A percentile compares a stretch with the other conserved stretches of the same genome.
These are phyloP conservation scores for Masticophis lateralis DNA, from an alignment of 2,797 vertebrate species.

Conservation along the genomic window DNA sequence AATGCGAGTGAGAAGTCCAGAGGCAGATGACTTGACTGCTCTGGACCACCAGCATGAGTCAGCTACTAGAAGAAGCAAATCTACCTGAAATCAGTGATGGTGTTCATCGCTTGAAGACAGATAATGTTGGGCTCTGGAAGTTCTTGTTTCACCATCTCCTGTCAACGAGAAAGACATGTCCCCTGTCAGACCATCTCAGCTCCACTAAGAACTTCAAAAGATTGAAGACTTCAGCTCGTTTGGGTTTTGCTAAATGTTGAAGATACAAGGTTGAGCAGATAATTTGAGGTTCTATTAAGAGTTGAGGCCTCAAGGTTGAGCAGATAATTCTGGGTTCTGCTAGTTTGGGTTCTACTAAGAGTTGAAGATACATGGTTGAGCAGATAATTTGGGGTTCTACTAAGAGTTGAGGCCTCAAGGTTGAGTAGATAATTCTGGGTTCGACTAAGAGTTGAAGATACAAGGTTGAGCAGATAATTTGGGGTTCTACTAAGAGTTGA, in stretches of 20 bases:
- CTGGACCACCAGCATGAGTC: not conserved
- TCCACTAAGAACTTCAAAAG: too few relatives aligned
- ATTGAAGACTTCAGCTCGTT: not conserved
- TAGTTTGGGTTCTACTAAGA: too few relatives aligned
- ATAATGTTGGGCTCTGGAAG: not conserved
- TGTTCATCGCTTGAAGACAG: conserved; percentile 13
- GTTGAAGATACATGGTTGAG: too few relatives aligned
- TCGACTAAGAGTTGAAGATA: not conserved
- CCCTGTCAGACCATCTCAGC: not conserved
- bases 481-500: too few relatives aligned
- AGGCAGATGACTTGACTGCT: not conserved
- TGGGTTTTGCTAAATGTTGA: not conserved
- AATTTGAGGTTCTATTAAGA: too few relatives aligned
- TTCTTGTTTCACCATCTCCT: conserved; percentile 33
- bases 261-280: too few relatives aligned
- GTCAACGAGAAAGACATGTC: not conserved
- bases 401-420: too few relatives aligned
- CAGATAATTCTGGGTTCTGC: too few relatives aligned
- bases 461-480: too few relatives aligned
- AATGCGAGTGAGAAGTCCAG: not conserved
- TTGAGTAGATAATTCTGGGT: too few relatives aligned
- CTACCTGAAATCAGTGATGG: conserved; percentile 15
- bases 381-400: too few relatives aligned
- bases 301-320: too few relatives aligned
- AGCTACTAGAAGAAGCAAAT: not conserved